A percentile compares a stretch with the other conserved stretches of the same genome.
Evolutionary conservation across 2,888 invertebrate genomes (phyloP).

Genomic region (Aphidoletes aphidimyza): DNA sequence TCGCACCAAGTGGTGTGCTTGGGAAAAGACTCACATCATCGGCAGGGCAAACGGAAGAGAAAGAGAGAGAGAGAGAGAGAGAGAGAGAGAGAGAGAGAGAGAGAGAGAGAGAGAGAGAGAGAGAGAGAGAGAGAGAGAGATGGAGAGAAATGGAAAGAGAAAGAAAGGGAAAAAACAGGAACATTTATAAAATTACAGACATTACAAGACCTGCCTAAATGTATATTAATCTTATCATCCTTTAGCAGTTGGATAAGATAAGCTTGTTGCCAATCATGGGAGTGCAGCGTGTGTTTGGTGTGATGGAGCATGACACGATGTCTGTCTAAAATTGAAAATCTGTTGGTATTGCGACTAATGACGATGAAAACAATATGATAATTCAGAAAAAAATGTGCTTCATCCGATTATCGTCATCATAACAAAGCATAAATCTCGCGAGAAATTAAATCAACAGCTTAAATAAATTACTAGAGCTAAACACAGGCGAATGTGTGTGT

Average conservation of each 20-base stretch:
- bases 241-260: not conserved
- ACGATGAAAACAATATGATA: conserved; percentile 7
- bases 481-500: not conserved
- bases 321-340: not conserved
- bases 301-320: no score
- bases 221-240: conserved; percentile 11
- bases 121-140: no score
- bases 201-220: not conserved
- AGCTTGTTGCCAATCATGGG: not conserved
- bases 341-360: conserved; percentile 18
- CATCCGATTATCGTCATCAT: conserved; percentile 5
- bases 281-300: not conserved
- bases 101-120: no score
- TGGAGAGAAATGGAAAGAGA: not conserved
- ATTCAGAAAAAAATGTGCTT: not conserved
- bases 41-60: no score
- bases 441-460: conserved; percentile 46
- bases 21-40: no score
- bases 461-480: not conserved
- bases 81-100: no score
- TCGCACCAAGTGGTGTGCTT: no score
- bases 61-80: no score
- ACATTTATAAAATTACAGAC: not conserved
- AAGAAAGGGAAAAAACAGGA: not conserved
- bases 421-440: conserved; percentile 22